phyloP scores from a whole-genome alignment of 2,113 vertebrate genomes.

The Gorsachius goisagi region DNA sequence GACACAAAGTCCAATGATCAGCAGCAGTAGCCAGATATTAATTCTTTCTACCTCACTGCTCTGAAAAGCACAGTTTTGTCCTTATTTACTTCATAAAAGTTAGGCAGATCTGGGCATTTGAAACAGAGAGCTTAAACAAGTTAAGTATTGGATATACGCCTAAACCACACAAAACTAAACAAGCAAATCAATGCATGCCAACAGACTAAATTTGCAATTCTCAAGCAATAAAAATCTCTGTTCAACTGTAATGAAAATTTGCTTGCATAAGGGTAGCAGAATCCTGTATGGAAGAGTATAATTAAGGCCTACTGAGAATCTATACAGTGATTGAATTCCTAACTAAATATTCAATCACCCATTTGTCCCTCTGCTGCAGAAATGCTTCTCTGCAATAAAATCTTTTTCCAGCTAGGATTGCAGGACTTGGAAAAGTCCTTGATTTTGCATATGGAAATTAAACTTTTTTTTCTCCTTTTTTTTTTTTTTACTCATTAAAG shows the following conservation, averaged over 20 bases:
- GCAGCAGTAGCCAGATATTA: background rate
- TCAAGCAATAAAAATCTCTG: background rate
- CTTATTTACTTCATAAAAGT: background rate
- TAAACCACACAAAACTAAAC: background rate
- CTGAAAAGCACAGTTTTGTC: background rate
- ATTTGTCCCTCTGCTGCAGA: background rate
- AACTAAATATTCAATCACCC: background rate
- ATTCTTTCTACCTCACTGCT: background rate
- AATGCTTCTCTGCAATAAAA: background rate
- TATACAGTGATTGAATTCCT: background rate
- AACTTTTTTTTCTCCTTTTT: background rate
- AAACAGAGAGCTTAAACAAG: background rate
- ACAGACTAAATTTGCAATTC: background rate
- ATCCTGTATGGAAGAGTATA: background rate
- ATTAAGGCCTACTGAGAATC: conserved; percentile 24
- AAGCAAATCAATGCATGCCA: background rate
- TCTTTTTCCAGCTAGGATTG: background rate
- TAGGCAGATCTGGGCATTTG: background rate
- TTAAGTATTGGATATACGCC: background rate
- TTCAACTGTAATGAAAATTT: conserved; percentile 2
- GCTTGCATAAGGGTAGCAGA: background rate
- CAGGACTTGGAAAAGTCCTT: background rate
- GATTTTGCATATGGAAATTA: background rate
- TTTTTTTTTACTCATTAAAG: background rate
- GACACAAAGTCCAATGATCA: background rate